These are phyloP conservation scores for Phthorimaea operculella DNA, from an alignment of 1,140 invertebrate species.

Conservation along the genomic window DNA sequence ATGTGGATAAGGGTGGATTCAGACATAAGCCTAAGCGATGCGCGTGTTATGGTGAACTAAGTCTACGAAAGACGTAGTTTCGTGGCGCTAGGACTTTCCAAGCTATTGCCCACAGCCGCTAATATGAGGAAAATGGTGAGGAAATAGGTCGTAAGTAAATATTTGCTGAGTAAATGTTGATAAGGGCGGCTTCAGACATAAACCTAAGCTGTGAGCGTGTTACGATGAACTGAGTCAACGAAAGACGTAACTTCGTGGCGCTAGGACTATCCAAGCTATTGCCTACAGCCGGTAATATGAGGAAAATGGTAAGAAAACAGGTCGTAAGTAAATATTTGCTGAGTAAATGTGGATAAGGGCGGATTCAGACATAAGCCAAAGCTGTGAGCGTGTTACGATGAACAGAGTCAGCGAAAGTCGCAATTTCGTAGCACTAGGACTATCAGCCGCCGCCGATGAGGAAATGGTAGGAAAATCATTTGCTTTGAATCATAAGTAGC, in stretches of 20 bases:
- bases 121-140: conserved; percentile 58
- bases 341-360: no score
- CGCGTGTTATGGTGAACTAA: conserved; percentile 38
- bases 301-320: conserved; percentile 52
- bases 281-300: conserved; percentile 51
- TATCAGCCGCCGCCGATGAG: conserved; percentile 30
- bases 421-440: conserved; percentile 43
- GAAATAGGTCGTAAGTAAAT: no score
- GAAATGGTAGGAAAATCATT: conserved; percentile 56
- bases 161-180: no score
- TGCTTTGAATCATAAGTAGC: no score
- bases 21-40: no score
- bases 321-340: no score
- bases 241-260: conserved; percentile 48
- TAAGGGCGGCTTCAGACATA: no score
- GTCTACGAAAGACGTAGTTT: conserved; percentile 49
- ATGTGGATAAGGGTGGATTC: no score
- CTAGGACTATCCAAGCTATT: conserved; percentile 31
- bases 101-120: conserved; percentile 35
- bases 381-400: no score
- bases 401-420: conserved; percentile 44
- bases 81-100: conserved; percentile 39
- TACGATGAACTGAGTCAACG: conserved; percentile 45
- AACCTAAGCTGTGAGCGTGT: no score
- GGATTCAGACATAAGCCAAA: no score